Evolutionary conservation across 2,113 vertebrate species (phyloP), one percentile per base, ranked within the genome.

Genomic region (Cyanocitta stelleri): DNA sequence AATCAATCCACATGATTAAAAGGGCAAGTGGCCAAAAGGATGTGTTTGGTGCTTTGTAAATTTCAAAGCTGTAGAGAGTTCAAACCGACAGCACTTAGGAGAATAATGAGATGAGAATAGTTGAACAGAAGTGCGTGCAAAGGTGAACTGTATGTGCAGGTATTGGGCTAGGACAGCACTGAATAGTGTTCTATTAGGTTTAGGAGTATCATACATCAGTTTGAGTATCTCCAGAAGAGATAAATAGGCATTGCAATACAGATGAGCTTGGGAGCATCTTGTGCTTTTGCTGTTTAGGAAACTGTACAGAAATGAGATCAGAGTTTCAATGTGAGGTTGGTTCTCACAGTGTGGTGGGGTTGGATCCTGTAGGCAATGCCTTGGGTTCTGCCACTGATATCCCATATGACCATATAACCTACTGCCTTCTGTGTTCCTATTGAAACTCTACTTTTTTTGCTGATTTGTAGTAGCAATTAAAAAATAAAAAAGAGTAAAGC

Each of bases 281-380:
- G 41, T 71, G 16, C 37, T 92, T 74, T 39, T 0, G 1, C 9
- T 77, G 6, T 29, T 85, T 49, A 37, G 49, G 61, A 77, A 69
- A 62, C 16, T 44, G 21, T n/a, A 64, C 7, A 84, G 48, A 54
- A 51, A 49, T 21, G 13, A 76, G 44, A 29, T 41, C 13, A 11
- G 9, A 23, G 22, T 24, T 78, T 55, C 55, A 16, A 27, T 1
- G 52, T 0, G 6, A 41, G 16, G 24, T 1, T 51, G 29, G 4
- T 62, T 56, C 1, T 1, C 0, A 0, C 13, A 13, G 7, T 1
- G 3, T 48, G 26, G 10, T 13, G 6, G 1, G 1, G 7, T 24
- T 51, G 58, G 13, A 56, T 26, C 29, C n/a, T 55, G 23, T 6
- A 63, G 22, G 17, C 13, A 9, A 39, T 35, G 11, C 11, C 14